Percentiles rank a stretch among this genome's conserved stretches.
Conservation (phyloP, 2,113 vertebrate species). For the Gnathonemus echidnorhynchus region DNA sequence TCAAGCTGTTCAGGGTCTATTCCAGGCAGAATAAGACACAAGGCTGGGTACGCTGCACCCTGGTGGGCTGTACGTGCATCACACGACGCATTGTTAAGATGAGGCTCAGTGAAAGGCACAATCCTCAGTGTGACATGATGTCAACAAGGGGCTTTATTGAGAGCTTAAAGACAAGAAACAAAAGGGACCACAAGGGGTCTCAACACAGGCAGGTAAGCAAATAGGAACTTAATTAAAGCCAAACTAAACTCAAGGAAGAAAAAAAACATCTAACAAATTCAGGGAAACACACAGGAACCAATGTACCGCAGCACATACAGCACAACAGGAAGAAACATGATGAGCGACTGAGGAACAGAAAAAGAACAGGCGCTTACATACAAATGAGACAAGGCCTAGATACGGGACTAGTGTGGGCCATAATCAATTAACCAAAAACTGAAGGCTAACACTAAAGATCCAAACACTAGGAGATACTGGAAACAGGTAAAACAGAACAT, state of each 20-base stretch:
- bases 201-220: neutral
- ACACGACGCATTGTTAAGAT: neutral
- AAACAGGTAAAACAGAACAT: neutral
- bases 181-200: neutral
- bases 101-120: neutral
- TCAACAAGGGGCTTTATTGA: neutral
- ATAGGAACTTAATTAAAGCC: neutral
- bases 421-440: too few species aligned
- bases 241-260: neutral
- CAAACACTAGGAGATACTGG: neutral
- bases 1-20: neutral
- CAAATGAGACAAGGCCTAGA: neutral
- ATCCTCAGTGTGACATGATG: neutral
- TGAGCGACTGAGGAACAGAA: neutral
- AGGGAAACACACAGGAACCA: neutral
- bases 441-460: neutral
- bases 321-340: neutral
- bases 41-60: neutral
- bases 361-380: neutral
- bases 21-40: neutral
- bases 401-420: too few species aligned
- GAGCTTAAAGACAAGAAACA: neutral
- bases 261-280: neutral
- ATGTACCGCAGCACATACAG: neutral
- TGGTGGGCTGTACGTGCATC: neutral